Base-by-base conservation (phyloP, 2,113 vertebrate genomes). In the Ammodytes dubius region DNA sequence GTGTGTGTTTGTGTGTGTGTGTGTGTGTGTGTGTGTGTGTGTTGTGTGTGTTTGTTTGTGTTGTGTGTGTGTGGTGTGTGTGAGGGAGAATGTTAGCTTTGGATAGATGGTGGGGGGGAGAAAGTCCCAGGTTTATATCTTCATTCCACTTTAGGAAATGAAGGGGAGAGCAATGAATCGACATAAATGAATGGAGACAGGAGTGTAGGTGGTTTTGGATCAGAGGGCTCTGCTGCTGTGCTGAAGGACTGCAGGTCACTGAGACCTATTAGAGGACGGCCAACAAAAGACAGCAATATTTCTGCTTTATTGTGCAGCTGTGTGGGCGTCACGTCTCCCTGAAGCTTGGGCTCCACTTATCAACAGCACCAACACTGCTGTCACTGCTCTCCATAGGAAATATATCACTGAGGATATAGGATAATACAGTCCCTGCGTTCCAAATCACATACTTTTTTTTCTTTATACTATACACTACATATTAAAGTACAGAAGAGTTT, bases 141-240 rank as follows among this genome's bases (percentile, higher is more conserved):
- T 87, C 77, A 76, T 57, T 74, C 63, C 83, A 83, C 83, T 91
- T 87, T 74, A 83, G 83, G 83, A 91, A 91, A 88, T 87, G 60
- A 91, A 79, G 52, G 43, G 53, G 47, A 85, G 79, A 85, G 79
- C 0, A n/a, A 78, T 85, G 85, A 78, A 81, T 92, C 15, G 68
- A 82, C 78, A 63, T 69, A 64, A 81, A 82, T 45, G 60, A 76
- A 84, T 47, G 1, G 42, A 64, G 45, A 71, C 3, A 65, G 49
- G 54, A 68, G 67, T 58, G 67, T 14, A 35, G 64, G 74, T 37
- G 39, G 79, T 65, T 86, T 76, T 56, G 57, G 82, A 76, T 79
- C 77, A 74, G 73, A 70, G 60, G 56, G 52, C 11, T 27, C 27
- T 27, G 35, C 46, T 40, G 50, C 17, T 0, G 45, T 45, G n/a